Percentiles rank a stretch among this genome's conserved stretches.
Evolutionary conservation across 2,888 invertebrate genomes (phyloP).

Genomic region (Dioctria linearis): DNA sequence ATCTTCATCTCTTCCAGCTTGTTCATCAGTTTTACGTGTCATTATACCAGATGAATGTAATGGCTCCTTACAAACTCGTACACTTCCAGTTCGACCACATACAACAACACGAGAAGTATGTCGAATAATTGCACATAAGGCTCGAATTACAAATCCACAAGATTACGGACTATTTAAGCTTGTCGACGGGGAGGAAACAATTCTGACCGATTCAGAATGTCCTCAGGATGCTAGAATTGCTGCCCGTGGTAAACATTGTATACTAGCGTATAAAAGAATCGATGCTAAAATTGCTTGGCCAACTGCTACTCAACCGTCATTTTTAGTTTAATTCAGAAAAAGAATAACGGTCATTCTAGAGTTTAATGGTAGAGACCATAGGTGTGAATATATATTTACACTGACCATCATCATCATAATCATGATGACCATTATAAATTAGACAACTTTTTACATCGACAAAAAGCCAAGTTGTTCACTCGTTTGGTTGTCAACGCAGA

Average conservation of each 20-base stretch:
- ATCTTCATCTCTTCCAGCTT: conserved; percentile 73
- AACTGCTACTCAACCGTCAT: conserved; percentile 64
- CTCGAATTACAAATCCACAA: conserved; percentile 95
- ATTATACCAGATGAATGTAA: conserved; percentile 95
- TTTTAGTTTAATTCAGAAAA: neutral
- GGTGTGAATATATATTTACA: neutral
- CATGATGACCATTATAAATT: neutral
- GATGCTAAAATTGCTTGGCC: conserved; percentile 99
- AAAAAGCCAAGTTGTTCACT: neutral
- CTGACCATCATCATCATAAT: conserved; percentile 18
- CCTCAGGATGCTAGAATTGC: conserved; percentile 88
- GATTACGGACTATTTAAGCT: conserved; percentile 94
- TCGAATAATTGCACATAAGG: conserved; percentile 95
- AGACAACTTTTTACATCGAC: neutral
- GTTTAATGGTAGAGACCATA: neutral
- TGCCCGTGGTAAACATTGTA: conserved; percentile 85
- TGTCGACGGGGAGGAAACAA: conserved; percentile 93
- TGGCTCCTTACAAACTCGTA: conserved; percentile 92
- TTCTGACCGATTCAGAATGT: conserved; percentile 89
- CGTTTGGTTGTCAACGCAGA: conserved; percentile 20
- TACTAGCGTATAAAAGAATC: conserved; percentile 94
- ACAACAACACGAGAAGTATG: conserved; percentile 95
- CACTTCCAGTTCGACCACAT: conserved; percentile 92
- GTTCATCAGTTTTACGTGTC: conserved; percentile 86
- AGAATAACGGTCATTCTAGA: too few species aligned